Evolutionary conservation across 1,140 invertebrate species (phyloP), one percentile per base, ranked within the genome.

Genomic region (Elysia chlorotica): DNA sequence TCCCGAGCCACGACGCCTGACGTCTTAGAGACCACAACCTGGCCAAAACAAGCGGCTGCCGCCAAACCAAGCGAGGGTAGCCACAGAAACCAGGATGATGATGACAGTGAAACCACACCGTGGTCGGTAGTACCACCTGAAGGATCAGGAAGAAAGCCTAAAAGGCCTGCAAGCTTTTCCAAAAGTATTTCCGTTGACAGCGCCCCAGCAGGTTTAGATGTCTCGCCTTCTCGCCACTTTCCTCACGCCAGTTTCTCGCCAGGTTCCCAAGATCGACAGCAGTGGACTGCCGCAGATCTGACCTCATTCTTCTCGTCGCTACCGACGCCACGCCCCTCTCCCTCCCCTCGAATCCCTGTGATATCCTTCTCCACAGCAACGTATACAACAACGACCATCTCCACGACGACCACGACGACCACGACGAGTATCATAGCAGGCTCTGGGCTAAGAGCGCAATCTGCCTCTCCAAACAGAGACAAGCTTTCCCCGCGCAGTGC

Each of bases 401-500:
- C n/a, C n/a, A n/a, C n/a, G n/a, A n/a, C n/a, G n/a, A n/a, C n/a
- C n/a, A 53, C 25, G 5, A 19, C 37, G 37, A 37, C 21, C 61
- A 37, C 10, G 3, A 17, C 25, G 36, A 17, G 41, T 36, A 57
- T 4, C 31, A 53, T 23, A 61, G 35, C 17, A 0, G 63, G 54
- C 54, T 36, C 68, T n/a, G 30, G 57, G 57, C 71, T 69, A 33
- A 61, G 63, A 28, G 54, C 66, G 5, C 19, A 53, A 21, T 41
- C 70, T 63, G 69, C 66, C 30, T 63, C 56, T 48, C 53, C 72
- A 31, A 2, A 2, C 28, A 57, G 65, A 21, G 77, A 80, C 30
- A 74, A 74, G 69, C 57, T 79, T 21, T 80, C 81, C 0, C 81
- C 79, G 2, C 57, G 73, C 10, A 68, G 78, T 1, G 79, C 80